Conservation (phyloP, 2,113 vertebrate species). For the Brevimyrus niger region DNA sequence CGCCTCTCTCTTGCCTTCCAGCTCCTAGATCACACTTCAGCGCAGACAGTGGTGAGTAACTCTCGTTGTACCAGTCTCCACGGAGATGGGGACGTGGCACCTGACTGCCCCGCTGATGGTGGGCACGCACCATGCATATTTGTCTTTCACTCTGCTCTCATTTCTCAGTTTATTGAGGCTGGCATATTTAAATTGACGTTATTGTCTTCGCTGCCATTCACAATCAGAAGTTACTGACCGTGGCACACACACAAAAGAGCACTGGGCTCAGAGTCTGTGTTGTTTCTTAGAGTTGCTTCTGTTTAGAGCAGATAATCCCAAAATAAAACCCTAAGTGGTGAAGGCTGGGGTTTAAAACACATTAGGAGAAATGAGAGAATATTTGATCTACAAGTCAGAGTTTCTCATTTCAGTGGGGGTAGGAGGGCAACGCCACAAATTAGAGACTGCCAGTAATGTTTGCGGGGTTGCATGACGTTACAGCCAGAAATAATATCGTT, state of each 20-base stretch:
- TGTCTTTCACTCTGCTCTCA: background rate
- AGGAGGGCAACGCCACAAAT: conserved; percentile 2
- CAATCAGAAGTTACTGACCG: background rate
- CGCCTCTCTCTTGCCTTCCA: conserved; percentile 54
- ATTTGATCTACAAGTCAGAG: conserved; percentile 1
- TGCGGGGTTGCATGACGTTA: background rate
- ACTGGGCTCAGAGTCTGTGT: background rate
- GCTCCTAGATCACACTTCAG: conserved; percentile 79
- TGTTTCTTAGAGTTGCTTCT: background rate
- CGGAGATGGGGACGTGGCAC: background rate
- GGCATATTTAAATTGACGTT: background rate
- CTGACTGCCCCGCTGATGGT: background rate
- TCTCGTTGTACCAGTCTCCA: background rate
- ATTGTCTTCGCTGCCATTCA: background rate
- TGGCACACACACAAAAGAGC: background rate
- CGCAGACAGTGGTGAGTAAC: conserved; percentile 79
- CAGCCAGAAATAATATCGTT: background rate
- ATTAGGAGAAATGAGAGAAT: conserved; percentile 19
- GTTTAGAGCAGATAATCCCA: background rate
- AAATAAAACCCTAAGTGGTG: background rate
- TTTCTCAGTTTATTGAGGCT: background rate
- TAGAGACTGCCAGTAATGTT: background rate
- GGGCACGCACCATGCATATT: background rate
- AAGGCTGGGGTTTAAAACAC: background rate
- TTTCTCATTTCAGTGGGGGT: background rate